phyloP scores from a whole-genome alignment of 1,140 invertebrate species.

The Drosophila nebulosa region DNA sequence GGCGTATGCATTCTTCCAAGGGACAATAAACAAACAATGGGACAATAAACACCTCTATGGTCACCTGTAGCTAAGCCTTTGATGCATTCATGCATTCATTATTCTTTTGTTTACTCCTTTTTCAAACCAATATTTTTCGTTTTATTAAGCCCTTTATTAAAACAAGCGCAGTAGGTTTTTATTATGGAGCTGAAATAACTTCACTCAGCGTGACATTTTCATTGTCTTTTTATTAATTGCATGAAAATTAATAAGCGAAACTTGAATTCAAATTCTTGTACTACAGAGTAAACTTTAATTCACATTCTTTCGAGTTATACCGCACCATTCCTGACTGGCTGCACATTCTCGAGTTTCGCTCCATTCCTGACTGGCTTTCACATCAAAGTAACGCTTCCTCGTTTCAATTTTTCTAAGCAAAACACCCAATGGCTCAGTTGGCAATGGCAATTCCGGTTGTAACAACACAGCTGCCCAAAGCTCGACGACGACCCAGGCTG shows the following conservation, averaged over 20 bases:
- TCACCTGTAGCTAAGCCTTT: background rate
- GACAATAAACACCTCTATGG: background rate
- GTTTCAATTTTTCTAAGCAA: conserved; percentile 24
- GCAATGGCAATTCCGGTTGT: conserved; percentile 34
- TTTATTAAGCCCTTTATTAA: background rate
- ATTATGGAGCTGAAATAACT: background rate
- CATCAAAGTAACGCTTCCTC: background rate
- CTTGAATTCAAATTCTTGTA: no score
- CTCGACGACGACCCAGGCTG: background rate
- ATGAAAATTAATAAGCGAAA: background rate
- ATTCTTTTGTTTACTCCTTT: background rate
- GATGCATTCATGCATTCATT: background rate
- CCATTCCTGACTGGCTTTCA: background rate
- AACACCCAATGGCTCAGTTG: conserved; percentile 23
- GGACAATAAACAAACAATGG: no score
- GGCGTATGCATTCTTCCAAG: no score
- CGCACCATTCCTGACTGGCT: no score
- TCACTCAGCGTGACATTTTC: background rate
- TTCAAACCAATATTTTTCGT: background rate
- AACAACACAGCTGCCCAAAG: conserved; percentile 34
- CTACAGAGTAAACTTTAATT: no score
- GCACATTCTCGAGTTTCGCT: background rate
- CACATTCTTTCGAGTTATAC: no score
- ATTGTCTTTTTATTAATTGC: no score
- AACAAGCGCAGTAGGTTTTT: background rate